Base-by-base conservation (phyloP, 2,888 invertebrate species). In the Chesias legatella region DNA sequence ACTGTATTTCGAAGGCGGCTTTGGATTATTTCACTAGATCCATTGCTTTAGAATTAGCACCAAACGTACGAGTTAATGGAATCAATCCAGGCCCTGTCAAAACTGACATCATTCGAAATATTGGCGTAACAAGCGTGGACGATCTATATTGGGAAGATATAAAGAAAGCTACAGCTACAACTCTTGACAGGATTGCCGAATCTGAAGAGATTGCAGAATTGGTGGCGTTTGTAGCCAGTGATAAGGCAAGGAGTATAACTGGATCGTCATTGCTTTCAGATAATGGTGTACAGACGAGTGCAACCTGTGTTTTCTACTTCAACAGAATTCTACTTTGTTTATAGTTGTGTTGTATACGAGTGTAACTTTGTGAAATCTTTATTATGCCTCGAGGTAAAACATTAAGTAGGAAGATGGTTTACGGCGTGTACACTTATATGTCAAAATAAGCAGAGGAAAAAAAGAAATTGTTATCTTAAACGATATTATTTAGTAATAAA, bases 11-110 rank as follows among this genome's bases (percentile, higher is more conserved):
- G 0, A 67, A 67, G 24, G 67, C 67, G 3, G 65, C 49, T 1
- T 72, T 97, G 7, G 97, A 98, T 80, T 96, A 97, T 67, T 92
- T 98, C 53, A 97, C 97, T 0, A 90, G 93, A 58, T 95, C 95
- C 67, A 85, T 91, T 3, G 96, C 97, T 1, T 76, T 98, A 21
- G 97, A 94, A 57, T 77, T 95, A 27, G 94, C 93, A 20, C 47
- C 88, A 0, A 92, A 92, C 43, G 94, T 96, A 0, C 86, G 96
- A 32, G 95, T 94, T 0, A 97, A 97, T 75, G 88, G 92, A 30
- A 94, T 97, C 0, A 95, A 95, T 76, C 97, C 97, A 7, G 97
- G 97, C 7, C 96, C 97, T 0, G 92, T 94, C 1, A 66, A 92
- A 5, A 63, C 68, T 7, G 58, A 61, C 17, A 52, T 67, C 11